Evolutionary conservation across 1,140 invertebrate species (phyloP).

Genomic region (Pogonomyrmex californicus): DNA sequence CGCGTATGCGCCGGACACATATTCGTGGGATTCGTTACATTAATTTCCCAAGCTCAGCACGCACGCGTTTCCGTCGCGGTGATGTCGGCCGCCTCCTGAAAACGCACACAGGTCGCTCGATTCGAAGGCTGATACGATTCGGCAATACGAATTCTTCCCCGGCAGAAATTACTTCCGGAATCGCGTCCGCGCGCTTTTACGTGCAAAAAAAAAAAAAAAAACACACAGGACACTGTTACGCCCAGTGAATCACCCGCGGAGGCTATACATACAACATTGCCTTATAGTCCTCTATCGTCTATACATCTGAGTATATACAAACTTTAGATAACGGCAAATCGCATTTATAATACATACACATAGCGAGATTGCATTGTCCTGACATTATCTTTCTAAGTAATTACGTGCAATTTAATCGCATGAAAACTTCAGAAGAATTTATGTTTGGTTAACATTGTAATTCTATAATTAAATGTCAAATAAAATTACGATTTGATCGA

Average conservation of each 20-base stretch:
- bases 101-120: neutral
- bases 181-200: neutral
- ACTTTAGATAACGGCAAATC: slow-evolving; percentile 25
- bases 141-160: slow-evolving; percentile 15
- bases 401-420: slow-evolving; percentile 5
- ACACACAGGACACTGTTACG: neutral
- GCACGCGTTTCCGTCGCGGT: neutral
- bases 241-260: neutral
- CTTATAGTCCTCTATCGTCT: neutral
- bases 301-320: neutral
- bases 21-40: slow-evolving; percentile 27
- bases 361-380: neutral
- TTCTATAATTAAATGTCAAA: neutral
- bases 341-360: slow-evolving; percentile 22
- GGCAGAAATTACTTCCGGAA: slow-evolving; percentile 13
- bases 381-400: neutral
- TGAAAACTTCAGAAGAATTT: neutral
- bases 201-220: slow-evolving; percentile 1
- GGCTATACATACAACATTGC: neutral
- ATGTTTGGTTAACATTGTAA: neutral
- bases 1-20: slow-evolving; percentile 33
- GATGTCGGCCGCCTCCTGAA: neutral
- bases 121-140: neutral
- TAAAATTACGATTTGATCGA: neutral
- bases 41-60: slow-evolving; percentile 19